phyloP scores from a whole-genome alignment of 2,888 invertebrate species.

The Athalia cordata region DNA sequence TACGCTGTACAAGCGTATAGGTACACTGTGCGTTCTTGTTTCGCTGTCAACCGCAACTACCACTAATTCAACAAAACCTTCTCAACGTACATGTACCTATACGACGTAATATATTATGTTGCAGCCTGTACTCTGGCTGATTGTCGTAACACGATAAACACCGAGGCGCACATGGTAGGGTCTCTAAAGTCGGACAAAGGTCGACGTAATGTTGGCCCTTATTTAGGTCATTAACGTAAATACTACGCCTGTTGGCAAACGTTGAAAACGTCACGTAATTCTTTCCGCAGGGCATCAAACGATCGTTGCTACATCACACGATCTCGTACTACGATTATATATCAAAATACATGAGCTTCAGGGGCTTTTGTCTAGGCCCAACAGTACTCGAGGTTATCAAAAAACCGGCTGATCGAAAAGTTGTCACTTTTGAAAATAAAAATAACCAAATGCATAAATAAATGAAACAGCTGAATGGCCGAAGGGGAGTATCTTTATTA shows the following conservation, averaged over 20 bases:
- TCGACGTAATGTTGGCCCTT: constrained; percentile 29
- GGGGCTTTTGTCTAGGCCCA: too few species aligned
- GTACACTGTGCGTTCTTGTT: too few species aligned
- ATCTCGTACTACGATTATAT: not conserved
- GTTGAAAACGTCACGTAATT: constrained; percentile 22
- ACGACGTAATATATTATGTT: not conserved
- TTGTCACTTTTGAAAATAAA: too few species aligned
- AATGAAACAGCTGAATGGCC: too few species aligned
- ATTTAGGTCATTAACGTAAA: constrained; percentile 31
- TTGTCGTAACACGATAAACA: constrained; percentile 27
- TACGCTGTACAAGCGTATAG: too few species aligned
- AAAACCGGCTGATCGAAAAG: too few species aligned
- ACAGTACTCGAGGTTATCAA: too few species aligned
- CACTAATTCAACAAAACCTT: too few species aligned
- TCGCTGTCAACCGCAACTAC: too few species aligned
- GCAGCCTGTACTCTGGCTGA: not conserved
- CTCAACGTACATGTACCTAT: not conserved
- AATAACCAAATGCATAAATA: too few species aligned
- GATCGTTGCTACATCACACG: not conserved
- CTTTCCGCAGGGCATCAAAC: not conserved
- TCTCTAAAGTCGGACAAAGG: constrained; percentile 34
- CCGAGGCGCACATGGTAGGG: constrained; percentile 10
- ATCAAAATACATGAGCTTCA: too few species aligned
- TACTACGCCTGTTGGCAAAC: not conserved
- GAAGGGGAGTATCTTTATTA: too few species aligned